Evolutionary conservation across 2,888 invertebrate species (phyloP).

Genomic region (Frankliniella intonsa): DNA sequence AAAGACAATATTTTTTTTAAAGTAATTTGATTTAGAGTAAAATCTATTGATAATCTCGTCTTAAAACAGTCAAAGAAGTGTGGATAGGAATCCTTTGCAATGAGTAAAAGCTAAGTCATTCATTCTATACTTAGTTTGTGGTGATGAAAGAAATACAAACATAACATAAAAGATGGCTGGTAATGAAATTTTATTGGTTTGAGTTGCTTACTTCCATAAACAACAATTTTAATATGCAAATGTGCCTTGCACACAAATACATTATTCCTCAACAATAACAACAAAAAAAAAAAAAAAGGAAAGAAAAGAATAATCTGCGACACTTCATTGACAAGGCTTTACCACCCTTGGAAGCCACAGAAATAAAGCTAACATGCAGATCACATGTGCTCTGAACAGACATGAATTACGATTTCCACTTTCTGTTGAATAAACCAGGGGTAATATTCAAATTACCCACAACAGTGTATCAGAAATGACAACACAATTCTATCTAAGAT

Average conservation of each 20-base stretch:
- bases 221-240: not conserved
- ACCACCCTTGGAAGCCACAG: constrained; percentile 18
- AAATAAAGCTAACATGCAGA: constrained; percentile 21
- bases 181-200: not conserved
- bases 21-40: not conserved
- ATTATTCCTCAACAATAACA: constrained; percentile 2
- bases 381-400: constrained; percentile 21
- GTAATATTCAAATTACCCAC: not conserved
- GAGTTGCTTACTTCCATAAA: constrained; percentile 8
- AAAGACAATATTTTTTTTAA: not conserved
- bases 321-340: constrained; percentile 9
- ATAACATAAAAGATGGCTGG: not conserved
- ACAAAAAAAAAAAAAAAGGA: not conserved
- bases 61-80: too few species aligned
- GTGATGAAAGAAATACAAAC: not conserved
- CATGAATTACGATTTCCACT: not conserved
- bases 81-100: too few species aligned
- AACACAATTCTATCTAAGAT: constrained; percentile 15
- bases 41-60: not conserved
- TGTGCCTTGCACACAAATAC: constrained; percentile 12
- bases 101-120: not conserved
- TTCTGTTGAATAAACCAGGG: not conserved
- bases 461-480: not conserved
- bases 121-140: not conserved
- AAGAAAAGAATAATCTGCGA: not conserved